These are phyloP conservation scores for Lemur catta DNA, from an alignment of 2,797 vertebrate species.

Conservation along the genomic window DNA sequence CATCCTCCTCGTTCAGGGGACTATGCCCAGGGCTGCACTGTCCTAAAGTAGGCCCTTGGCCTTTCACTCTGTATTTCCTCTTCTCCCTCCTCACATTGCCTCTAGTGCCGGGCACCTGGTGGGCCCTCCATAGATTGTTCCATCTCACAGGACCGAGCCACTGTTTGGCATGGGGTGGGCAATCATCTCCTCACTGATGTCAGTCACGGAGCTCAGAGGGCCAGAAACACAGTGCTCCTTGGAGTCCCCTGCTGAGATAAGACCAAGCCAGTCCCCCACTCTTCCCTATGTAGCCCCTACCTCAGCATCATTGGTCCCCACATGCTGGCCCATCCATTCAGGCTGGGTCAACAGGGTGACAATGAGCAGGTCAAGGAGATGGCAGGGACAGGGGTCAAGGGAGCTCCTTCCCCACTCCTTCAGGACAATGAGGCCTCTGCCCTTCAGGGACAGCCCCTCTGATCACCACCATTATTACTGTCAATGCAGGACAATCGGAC, in stretches of 20 bases:
- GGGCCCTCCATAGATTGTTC: neutral
- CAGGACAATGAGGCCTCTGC: slow-evolving; percentile 52
- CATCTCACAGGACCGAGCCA: neutral
- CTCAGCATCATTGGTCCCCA: neutral
- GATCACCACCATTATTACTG: slow-evolving; percentile 42
- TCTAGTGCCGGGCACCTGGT: neutral
- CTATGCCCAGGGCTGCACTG: neutral
- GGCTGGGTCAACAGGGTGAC: slow-evolving; percentile 58
- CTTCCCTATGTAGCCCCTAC: neutral
- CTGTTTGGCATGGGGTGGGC: neutral
- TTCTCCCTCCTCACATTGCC: neutral
- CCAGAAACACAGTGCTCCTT: neutral
- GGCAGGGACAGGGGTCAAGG: neutral
- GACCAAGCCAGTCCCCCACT: neutral
- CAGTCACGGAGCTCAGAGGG: neutral
- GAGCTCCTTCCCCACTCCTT: slow-evolving; percentile 28
- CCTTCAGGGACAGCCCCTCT: slow-evolving; percentile 40
- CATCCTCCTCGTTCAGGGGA: neutral
- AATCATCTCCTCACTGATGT: neutral
- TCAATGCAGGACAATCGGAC: slow-evolving; percentile 14
- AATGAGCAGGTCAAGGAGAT: slow-evolving; percentile 58
- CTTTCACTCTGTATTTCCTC: neutral
- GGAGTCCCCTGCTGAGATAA: neutral
- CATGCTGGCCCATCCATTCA: slow-evolving; percentile 24
- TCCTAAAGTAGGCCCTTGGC: neutral